Evolutionary conservation across 2,888 invertebrate species (phyloP), one percentile per base, ranked within the genome.

Genomic region (Dendrolimus pini): DNA sequence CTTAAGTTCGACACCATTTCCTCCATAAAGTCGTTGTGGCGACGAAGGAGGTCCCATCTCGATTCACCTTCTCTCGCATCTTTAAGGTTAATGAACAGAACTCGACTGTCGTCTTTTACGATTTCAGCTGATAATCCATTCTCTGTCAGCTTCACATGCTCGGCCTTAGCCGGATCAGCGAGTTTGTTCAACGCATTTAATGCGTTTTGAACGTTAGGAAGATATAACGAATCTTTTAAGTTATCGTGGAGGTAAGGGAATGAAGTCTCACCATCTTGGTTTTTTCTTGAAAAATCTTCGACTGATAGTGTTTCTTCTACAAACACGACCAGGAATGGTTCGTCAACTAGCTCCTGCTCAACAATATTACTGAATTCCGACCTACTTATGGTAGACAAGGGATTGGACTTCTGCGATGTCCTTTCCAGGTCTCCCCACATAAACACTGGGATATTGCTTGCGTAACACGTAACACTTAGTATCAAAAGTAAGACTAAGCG

Each of bases 131-230:
- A 76, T 0, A 89, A 62, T 0, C 89, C 89, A 7, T 82, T 74
- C 47, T 89, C 84, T 1, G 88, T 87, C 1, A 89, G 65, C 8
- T 68, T 79, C 0, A 91, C 83, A 53, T 78, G 74, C 61, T 87
- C 81, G 9, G 77, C 71, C 14, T 77, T 74, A 6, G 78, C 71
- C 0, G 89, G 83, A 8, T 86, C 83, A 0, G 89, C 84, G 7
- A 93, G 69, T 41, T 89, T 81, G 64, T 92, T 88, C 52, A 95
- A 68, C 0, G 91, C 92, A 1, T 82, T 80, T 10, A 93, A 61
- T 0, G 95, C 92, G 60, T 92, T 89, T 54, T 93, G 89, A 0
- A 95, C 95, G 18, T 92, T 90, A 9, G 94, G 92, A 57, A 94
- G 80, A 73, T 94, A 95, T 1, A 91, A 80, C 30, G 89, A 72